phyloP scores from a whole-genome alignment of 2,888 invertebrate species.

The Lasioglossum oenotherae region DNA sequence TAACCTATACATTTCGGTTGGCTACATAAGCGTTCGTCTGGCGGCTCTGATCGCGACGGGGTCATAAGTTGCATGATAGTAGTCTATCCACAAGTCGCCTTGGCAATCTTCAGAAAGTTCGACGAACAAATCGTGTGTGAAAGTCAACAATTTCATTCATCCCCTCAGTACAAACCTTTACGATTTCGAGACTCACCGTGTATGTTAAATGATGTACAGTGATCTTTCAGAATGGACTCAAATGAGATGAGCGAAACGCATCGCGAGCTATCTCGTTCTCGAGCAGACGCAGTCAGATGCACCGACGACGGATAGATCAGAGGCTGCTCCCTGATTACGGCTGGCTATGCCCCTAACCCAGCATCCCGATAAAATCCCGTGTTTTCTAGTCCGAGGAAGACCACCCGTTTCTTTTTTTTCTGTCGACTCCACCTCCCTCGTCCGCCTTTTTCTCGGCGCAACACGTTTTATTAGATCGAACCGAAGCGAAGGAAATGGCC shows the following conservation, averaged over 20 bases:
- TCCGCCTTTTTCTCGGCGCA: neutral
- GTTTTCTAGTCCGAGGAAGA: conserved; percentile 15
- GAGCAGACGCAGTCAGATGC: conserved; percentile 19
- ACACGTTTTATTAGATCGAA: conserved; percentile 44
- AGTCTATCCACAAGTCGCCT: no score
- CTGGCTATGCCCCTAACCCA: conserved; percentile 3
- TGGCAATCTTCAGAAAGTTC: neutral
- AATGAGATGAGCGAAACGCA: conserved; percentile 51
- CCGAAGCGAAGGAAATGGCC: conserved; percentile 33
- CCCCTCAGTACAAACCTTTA: neutral
- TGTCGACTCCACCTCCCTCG: neutral
- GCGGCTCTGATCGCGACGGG: no score
- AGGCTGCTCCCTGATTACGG: conserved; percentile 65
- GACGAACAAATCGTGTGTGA: neutral
- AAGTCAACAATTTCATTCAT: neutral
- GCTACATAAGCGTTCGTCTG: no score
- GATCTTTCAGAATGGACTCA: conserved; percentile 67
- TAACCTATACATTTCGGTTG: no score
- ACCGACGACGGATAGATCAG: conserved; percentile 55
- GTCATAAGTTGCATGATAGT: no score
- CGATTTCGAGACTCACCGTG: neutral
- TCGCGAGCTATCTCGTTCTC: conserved; percentile 43
- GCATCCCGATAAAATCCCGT: conserved; percentile 18
- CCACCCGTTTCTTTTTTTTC: neutral
- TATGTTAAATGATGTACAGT: conserved; percentile 26